Percentiles rank a stretch among this genome's conserved stretches.
Conservation (phyloP, 2,797 vertebrate species). For the Peromyscus eremicus region DNA sequence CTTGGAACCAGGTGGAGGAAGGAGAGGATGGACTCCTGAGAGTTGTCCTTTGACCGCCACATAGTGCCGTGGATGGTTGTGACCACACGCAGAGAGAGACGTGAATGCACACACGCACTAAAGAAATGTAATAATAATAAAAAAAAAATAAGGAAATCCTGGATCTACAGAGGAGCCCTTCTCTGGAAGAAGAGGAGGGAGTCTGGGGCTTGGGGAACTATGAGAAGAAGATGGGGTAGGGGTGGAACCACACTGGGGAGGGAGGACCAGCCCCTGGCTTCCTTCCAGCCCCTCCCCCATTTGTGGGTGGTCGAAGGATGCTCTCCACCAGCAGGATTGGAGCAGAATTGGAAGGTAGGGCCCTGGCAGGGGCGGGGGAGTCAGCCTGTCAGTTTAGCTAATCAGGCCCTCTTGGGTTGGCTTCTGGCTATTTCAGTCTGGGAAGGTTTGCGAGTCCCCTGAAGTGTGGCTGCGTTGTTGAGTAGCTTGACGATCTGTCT, state of each 20-base stretch:
- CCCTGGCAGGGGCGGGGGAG: constrained; percentile 63
- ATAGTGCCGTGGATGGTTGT: neutral
- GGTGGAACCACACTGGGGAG: neutral
- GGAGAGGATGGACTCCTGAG: neutral
- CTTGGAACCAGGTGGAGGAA: neutral
- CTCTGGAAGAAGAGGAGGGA: neutral
- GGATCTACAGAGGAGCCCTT: neutral
- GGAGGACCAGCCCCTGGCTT: constrained; percentile 32
- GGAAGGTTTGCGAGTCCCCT: constrained; percentile 76
- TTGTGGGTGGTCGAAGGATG: constrained; percentile 72
- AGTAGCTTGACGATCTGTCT: constrained; percentile 80
- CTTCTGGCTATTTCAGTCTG: constrained; percentile 81
- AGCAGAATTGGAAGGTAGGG: constrained; percentile 75
- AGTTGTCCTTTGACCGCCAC: neutral
- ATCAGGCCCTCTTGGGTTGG: constrained; percentile 72
- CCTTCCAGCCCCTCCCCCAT: constrained; percentile 40
- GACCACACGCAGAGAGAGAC: no score
- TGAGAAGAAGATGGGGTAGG: neutral
- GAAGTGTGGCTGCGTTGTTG: constrained; percentile 75
- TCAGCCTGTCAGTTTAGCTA: constrained; percentile 64
- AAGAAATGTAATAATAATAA: neutral
- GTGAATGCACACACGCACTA: neutral
- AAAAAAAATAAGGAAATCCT: neutral
- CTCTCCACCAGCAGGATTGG: constrained; percentile 69
- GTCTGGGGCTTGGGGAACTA: neutral